Evolutionary conservation across 2,113 vertebrate genomes (phyloP).

Genomic region (Pipra filicauda): DNA sequence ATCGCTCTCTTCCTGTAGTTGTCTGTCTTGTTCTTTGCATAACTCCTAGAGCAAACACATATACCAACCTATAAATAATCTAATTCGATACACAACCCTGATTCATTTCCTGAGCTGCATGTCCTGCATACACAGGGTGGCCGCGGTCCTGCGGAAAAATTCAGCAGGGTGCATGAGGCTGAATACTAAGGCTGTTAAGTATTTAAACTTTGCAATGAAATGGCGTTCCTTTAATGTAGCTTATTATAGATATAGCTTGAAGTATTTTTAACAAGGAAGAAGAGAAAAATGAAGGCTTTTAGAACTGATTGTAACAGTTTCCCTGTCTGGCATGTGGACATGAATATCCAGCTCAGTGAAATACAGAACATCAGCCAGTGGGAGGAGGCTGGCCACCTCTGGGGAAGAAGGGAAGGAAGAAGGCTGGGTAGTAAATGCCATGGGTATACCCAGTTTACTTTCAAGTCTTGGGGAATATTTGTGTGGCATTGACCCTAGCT

Average conservation of each 20-base stretch:
- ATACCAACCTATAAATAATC: conserved; percentile 41
- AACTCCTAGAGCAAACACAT: background rate
- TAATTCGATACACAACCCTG: conserved; percentile 17
- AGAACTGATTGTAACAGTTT: background rate
- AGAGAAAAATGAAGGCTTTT: background rate
- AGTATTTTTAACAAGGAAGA: background rate
- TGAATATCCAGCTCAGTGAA: background rate
- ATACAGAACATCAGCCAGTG: background rate
- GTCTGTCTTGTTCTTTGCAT: background rate
- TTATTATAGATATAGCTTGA: background rate
- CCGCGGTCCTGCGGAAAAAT: background rate
- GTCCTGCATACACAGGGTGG: background rate
- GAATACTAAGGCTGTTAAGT: background rate
- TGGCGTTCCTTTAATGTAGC: background rate
- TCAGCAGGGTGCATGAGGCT: background rate
- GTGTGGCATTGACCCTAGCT: background rate
- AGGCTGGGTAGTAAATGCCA: background rate
- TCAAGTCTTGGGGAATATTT: background rate
- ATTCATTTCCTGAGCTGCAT: conserved; percentile 46
- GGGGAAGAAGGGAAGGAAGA: background rate
- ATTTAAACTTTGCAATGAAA: background rate
- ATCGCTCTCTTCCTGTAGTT: conserved; percentile 47
- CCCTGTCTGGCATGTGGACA: background rate
- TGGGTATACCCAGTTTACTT: background rate
- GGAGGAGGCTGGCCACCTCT: background rate